These are phyloP conservation scores for Lepus oiostolus DNA, from an alignment of 2,797 vertebrate genomes.

Conservation along the genomic window DNA sequence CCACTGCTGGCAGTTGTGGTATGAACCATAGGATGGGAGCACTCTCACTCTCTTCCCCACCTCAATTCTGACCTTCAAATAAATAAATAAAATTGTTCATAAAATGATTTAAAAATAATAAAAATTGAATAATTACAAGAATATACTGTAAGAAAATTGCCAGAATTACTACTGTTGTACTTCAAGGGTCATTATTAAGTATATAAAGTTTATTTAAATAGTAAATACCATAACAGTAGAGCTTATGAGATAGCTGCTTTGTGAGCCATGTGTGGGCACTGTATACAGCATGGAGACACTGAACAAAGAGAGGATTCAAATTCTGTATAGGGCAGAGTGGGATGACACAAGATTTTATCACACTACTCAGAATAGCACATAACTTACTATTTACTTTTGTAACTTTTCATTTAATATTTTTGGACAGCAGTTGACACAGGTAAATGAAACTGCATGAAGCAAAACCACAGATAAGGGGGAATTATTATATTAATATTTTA, in stretches of 20 bases:
- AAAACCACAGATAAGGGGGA: neutral
- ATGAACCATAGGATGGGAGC: no score
- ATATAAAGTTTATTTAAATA: neutral
- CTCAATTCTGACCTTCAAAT: no score
- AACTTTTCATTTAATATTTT: neutral
- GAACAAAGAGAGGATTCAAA: neutral
- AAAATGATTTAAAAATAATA: neutral
- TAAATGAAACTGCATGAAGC: neutral
- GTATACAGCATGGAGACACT: neutral
- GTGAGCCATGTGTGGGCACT: neutral
- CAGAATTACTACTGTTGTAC: neutral
- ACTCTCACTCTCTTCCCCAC: no score
- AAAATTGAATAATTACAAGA: neutral
- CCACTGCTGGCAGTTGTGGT: no score
- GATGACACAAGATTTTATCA: neutral
- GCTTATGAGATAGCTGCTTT: neutral
- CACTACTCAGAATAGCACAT: neutral
- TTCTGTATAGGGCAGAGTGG: neutral
- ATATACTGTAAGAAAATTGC: neutral
- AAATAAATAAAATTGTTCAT: no score
- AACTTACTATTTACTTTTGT: neutral
- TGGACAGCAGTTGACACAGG: neutral
- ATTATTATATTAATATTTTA: neutral
- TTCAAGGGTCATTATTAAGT: neutral
- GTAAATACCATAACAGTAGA: rapidly evolving